Evolutionary conservation across 1,140 invertebrate species (phyloP).

Genomic region (Cydia fagiglandana): DNA sequence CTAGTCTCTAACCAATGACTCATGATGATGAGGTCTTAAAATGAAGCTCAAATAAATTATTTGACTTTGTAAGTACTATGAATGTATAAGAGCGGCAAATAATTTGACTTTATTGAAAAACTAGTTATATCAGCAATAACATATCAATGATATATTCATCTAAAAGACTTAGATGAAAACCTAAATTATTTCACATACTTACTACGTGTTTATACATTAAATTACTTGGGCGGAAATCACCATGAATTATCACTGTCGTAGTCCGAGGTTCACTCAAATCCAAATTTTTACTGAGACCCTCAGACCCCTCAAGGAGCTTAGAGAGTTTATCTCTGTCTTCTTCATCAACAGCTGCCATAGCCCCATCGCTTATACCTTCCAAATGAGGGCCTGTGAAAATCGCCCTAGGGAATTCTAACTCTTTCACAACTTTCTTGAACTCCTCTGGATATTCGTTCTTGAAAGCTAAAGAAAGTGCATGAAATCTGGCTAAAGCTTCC

Average conservation of each 20-base stretch:
- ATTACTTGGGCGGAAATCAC: neutral
- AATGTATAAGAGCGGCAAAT: no score
- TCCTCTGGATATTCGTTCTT: conserved; percentile 51
- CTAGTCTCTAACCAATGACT: no score
- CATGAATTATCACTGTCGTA: neutral
- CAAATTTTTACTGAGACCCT: neutral
- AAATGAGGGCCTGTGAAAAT: neutral
- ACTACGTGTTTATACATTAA: conserved; percentile 1
- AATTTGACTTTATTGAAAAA: no score
- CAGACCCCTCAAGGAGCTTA: neutral
- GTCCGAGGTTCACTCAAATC: neutral
- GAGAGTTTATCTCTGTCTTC: neutral
- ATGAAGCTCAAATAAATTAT: no score
- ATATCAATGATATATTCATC: neutral
- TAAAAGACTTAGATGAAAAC: neutral
- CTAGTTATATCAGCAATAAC: neutral
- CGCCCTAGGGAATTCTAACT: conserved; percentile 31
- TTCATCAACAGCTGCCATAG: conserved; percentile 5
- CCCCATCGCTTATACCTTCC: conserved; percentile 24
- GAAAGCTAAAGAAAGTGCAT: conserved; percentile 59
- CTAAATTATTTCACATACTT: neutral
- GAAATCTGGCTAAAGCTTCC: conserved; percentile 53
- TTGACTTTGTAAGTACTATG: no score
- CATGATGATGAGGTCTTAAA: no score
- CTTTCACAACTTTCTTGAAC: conserved; percentile 42